Conservation (phyloP, 2,888 invertebrate genomes). For the Drosophila niveifrons region DNA sequence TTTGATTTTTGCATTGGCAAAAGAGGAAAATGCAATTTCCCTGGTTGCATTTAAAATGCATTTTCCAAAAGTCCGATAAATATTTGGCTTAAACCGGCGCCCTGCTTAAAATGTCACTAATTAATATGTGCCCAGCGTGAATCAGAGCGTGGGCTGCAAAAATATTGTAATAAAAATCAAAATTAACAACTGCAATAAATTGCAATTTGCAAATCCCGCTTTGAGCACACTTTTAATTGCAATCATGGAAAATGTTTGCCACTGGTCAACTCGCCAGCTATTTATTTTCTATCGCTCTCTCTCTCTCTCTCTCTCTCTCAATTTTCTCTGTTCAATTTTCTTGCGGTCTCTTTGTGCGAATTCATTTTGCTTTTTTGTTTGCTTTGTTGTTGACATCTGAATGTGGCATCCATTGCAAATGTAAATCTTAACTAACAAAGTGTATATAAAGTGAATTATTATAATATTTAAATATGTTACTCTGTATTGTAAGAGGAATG, state of each 20-base stretch:
- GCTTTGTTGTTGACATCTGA: not conserved
- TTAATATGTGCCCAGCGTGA: conserved; percentile 32
- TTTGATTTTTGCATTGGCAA: conserved; percentile 1
- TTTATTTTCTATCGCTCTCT: not conserved
- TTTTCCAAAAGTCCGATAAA: conserved; percentile 33
- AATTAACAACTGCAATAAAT: conserved; percentile 23
- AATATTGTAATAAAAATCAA: conserved; percentile 12
- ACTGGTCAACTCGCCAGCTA: not conserved
- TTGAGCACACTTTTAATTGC: conserved; percentile 6
- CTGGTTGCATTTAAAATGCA: conserved; percentile 39
- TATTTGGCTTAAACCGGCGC: conserved; percentile 21
- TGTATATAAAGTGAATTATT: conserved; percentile 10
- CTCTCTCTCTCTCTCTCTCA: not conserved
- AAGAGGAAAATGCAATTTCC: conserved; percentile 10
- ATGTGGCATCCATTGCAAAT: not conserved
- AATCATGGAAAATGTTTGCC: not conserved
- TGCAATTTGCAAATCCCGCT: not conserved
- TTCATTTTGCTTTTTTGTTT: not conserved
- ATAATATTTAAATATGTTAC: conserved; percentile 2
- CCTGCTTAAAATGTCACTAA: conserved; percentile 29
- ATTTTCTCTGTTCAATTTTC: not conserved
- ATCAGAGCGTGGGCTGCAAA: not conserved
- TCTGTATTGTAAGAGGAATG: not conserved
- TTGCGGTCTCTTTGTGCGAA: not conserved
- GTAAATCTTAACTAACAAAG: conserved; percentile 3